phyloP scores from a whole-genome alignment of 2,797 vertebrate genomes.

The Avahi laniger region DNA sequence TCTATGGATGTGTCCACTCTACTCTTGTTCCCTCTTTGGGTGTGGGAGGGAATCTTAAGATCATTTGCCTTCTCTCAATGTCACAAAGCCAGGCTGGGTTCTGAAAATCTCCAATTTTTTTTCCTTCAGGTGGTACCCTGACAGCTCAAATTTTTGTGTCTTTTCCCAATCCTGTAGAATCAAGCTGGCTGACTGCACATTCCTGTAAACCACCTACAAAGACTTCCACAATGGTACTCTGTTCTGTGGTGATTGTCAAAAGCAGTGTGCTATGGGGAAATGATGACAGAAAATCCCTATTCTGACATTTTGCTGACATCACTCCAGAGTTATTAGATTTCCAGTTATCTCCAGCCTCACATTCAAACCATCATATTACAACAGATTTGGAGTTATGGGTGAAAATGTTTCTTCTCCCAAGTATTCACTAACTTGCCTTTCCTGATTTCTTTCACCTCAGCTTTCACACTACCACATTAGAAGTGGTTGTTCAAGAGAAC shows the following conservation, averaged over 20 bases:
- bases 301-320: not conserved
- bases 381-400: not conserved
- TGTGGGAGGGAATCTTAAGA: not conserved
- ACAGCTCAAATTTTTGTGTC: not conserved
- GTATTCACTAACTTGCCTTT: not conserved
- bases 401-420: not conserved
- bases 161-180: not conserved
- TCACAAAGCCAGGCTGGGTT: not conserved
- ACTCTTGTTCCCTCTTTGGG: not conserved
- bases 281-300: not conserved
- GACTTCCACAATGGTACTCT: not conserved
- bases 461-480: not conserved
- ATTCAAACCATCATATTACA: not conserved
- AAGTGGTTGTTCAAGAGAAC: not conserved
- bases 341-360: not conserved
- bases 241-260: not conserved
- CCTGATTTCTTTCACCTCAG: not conserved
- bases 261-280: not conserved
- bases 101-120: not conserved
- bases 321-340: not conserved
- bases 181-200: not conserved
- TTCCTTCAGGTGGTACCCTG: not conserved
- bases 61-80: not conserved
- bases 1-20: not conserved
- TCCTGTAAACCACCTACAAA: not conserved